Evolutionary conservation across 2,888 invertebrate species (phyloP), one percentile per base, ranked within the genome.

Genomic region (Plutella xylostella): DNA sequence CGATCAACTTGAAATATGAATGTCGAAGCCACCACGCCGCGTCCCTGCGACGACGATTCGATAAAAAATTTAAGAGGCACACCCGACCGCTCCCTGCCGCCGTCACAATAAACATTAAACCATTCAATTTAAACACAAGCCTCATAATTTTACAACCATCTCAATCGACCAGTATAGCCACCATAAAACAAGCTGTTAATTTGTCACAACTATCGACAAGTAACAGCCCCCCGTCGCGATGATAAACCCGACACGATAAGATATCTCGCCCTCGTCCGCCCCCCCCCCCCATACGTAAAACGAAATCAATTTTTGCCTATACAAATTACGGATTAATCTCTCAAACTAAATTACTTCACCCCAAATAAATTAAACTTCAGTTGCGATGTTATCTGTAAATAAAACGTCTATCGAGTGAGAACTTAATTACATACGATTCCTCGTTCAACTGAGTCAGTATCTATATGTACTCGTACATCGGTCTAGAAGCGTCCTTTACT

Each of bases 101-200:
- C 80, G 79, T 79, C 56, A 63, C 78, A 78, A 82, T 82, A 77
- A 65, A 66, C 60, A 54, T 79, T 79, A 73, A 65, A 64, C 65
- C 70, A 68, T 76, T 78, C 74, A 76, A 65, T 19, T 12, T 12
- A 28, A 9, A 28, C 9, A 28, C 28, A 28, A n/a, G 7, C 28
- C 28, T n/a, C n/a, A n/a, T 28, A 12, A 28, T 28, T 28, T 3
- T n/a, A 12, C 28, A 28, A 12, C 9, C 9, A 28, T 12, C 9
- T 28, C n/a, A 28, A 28, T 12, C 9, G 28, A 6, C 28, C 28
- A 12, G 28, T 28, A n/a, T n/a, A n/a, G n/a, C n/a, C n/a, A n/a
- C n/a, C 20, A 37, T 37, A 37, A 37, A n/a, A 37, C 18, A 37
- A 20, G 18, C 37, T 37, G 18, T 39, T 45, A 51, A 54, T 57